Evolutionary conservation across 2,888 invertebrate species (phyloP).

Genomic region (Blomia tropicalis): DNA sequence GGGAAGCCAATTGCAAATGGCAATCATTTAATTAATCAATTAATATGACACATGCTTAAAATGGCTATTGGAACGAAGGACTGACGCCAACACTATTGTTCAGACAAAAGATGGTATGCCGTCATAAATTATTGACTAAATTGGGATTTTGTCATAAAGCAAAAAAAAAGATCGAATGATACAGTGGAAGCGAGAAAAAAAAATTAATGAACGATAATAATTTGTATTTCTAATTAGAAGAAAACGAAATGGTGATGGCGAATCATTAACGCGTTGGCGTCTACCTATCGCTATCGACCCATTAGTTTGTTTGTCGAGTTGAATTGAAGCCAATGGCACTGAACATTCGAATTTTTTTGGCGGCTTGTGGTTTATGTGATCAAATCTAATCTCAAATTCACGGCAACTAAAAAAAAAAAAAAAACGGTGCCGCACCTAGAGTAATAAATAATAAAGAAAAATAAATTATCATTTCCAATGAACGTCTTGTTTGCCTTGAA

Average conservation of each 20-base stretch:
- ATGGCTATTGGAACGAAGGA: not conserved
- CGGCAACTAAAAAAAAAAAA: no score
- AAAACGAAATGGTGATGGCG: not conserved
- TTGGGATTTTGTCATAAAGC: not conserved
- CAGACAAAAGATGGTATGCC: not conserved
- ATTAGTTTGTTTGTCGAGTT: no score
- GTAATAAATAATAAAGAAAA: conserved; percentile 12
- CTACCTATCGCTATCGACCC: no score
- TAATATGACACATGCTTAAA: no score
- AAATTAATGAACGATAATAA: conserved; percentile 11
- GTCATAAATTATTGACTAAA: conserved; percentile 11
- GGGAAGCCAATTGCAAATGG: not conserved
- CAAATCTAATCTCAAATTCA: conserved; percentile 12
- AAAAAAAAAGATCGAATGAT: not conserved
- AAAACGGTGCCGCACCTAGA: conserved; percentile 9
- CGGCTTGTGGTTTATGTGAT: no score
- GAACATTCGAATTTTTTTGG: not conserved
- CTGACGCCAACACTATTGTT: conserved; percentile 1
- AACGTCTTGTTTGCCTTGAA: no score
- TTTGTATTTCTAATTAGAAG: conserved; percentile 13
- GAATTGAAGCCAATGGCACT: not conserved
- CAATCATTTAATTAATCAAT: conserved; percentile 8
- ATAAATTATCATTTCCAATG: conserved; percentile 6
- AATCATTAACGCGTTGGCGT: conserved; percentile 14
- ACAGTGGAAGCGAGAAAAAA: not conserved